Base-by-base conservation (phyloP, 2,888 invertebrate species). In the Coelopa pilipes region DNA sequence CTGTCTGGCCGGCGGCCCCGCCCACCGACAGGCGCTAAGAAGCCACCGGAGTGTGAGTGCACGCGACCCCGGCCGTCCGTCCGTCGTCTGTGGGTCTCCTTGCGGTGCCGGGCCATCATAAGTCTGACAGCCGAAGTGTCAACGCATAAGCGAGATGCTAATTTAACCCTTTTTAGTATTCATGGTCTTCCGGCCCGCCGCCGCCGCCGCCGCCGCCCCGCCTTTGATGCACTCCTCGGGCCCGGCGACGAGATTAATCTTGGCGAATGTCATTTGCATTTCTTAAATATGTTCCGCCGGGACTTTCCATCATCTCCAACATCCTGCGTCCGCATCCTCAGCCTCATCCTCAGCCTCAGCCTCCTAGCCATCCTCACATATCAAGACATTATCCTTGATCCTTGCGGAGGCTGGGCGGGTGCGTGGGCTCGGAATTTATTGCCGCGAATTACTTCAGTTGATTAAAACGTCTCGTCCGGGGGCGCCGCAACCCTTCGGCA, bases 101-200 rank as follows among this genome's bases (percentile, higher is more conserved):
- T 57, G 47, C 49, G 50, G 47, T 21, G 24, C 15, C 34, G 45
- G n/a, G 46, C 21, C 46, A 55, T 69, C 17, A 59, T 47, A 62
- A 72, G 13, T 60, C 60, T 71, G 68, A 73, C 63, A 72, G 72
- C 60, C 67, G 79, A 75, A 81, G 79, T 83, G 82, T 81, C 84
- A 83, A 82, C 83, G 81, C 82, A 82, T 82, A 83, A 83, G 79
- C 80, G 81, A 82, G 83, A 85, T 85, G 85, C 84, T 83, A 85
- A 85, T 85, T 85, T 82, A 85, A 85, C 84, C 84, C 84, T 85
- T 85, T 82, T 85, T 83, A 83, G 81, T 84, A 85, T 85, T 85
- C 85, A 85, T 85, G 83, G 85, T 83, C 82, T 83, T 81, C 79
- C 79, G 81, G 77, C 81, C 82, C 79, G 79, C 76, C 72, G 71